Evolutionary conservation across 2,113 vertebrate species (phyloP), one percentile per base, ranked within the genome.

Genomic region (Pachycephala philippinensis): DNA sequence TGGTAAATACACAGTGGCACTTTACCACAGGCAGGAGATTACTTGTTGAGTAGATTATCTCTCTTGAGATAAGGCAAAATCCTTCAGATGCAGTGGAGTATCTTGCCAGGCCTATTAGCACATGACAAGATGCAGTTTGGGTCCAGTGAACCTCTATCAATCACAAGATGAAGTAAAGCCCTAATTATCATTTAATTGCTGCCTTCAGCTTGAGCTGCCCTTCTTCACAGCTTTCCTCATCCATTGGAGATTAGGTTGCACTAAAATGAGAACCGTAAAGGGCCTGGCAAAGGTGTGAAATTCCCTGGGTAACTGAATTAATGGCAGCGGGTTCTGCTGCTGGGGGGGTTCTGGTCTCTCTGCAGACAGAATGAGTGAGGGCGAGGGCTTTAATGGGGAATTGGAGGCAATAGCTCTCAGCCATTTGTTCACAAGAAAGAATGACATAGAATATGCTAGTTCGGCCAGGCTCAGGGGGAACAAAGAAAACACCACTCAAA

Each of bases 171-270:
- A 99, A 98, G 98, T 98, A 98, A 97, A 97, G 96, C 97, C 97
- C 98, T 98, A 98, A 98, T 98, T 98, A 98, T 98, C 97, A 97
- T 97, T 97, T 98, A 98, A 98, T 98, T 98, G 98, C 98, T 96
- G 97, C 97, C 98, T 97, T 97, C 95, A 96, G 97, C 91, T 85
- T 88, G 93, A 93, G 74, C 91, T 95, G 95, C 85, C 96, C 95
- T 97, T 96, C 95, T 97, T 92, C 96, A 91, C 94, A 85, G 94
- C 90, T 91, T 79, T 84, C 89, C 88, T 37, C 89, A 95, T 97
- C 95, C 94, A 93, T 88, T 79, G 85, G 94, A 97, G 97, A 96
- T 97, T 96, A 97, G 93, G 95, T 97, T 95, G 96, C 71, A 47
- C 84, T 95, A 16, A 97, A 96, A 97, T 95, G 93, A 95, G 95